Conservation (phyloP, 2,113 vertebrate genomes). For the Austrofundulus limnaeus region DNA sequence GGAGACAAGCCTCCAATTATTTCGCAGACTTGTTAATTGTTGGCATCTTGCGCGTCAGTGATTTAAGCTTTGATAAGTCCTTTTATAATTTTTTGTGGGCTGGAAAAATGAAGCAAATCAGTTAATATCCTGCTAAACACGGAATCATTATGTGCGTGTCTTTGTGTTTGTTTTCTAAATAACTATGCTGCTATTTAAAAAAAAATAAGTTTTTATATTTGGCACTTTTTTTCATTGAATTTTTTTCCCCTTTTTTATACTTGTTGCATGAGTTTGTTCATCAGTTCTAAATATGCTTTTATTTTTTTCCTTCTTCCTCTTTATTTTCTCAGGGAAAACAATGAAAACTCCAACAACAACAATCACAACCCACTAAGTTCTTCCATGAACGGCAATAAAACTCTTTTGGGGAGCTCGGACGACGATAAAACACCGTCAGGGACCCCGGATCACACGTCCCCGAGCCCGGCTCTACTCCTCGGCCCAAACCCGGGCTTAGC, state of each 20-base stretch:
- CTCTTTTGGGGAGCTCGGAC: slow-evolving; percentile 96
- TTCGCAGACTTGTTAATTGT: slow-evolving; percentile 12
- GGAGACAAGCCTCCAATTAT: slow-evolving; percentile 24
- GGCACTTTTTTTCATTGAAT: not conserved
- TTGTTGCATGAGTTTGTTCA: not conserved
- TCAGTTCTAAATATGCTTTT: slow-evolving; percentile 15
- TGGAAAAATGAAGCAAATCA: slow-evolving; percentile 1
- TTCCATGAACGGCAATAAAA: slow-evolving; percentile 96
- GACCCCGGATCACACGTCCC: slow-evolving; percentile 94
- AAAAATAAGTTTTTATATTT: not conserved
- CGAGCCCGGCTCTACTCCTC: slow-evolving; percentile 91
- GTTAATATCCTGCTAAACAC: not conserved
- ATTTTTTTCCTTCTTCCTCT: too few relatives aligned
- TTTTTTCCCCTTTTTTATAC: not conserved
- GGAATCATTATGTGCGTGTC: not conserved
- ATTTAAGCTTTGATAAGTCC: slow-evolving; percentile 25
- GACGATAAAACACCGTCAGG: slow-evolving; percentile 98
- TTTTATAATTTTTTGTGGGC: not conserved
- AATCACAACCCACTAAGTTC: slow-evolving; percentile 93
- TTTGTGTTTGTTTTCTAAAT: not conserved
- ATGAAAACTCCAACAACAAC: slow-evolving; percentile 96
- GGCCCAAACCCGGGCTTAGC: slow-evolving; percentile 87
- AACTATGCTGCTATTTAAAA: not conserved
- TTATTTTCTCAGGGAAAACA: slow-evolving; percentile 89
- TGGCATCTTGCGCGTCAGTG: slow-evolving; percentile 3